These are phyloP conservation scores for Enteromius treurensis DNA, from an alignment of 2,797 vertebrate genomes.

Conservation along the genomic window DNA sequence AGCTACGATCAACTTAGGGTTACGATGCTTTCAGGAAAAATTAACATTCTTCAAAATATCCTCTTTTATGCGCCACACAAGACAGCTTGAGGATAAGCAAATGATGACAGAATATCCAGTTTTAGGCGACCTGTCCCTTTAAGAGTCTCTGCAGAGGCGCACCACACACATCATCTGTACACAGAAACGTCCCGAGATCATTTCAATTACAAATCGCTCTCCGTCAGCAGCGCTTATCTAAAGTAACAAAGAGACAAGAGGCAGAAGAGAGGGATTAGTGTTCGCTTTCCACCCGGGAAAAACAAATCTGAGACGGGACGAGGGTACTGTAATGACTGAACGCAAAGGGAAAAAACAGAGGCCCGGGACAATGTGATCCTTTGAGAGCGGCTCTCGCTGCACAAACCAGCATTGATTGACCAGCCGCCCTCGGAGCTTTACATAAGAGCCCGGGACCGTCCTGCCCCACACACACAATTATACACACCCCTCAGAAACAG, in stretches of 20 bases:
- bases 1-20: not conserved
- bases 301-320: not conserved
- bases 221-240: not conserved
- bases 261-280: constrained; percentile 26
- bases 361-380: constrained; percentile 72
- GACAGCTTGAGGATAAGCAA: not conserved
- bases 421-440: constrained; percentile 38
- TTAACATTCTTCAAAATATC: not conserved
- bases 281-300: constrained; percentile 49
- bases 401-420: constrained; percentile 70
- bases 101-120: not conserved
- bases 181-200: not conserved
- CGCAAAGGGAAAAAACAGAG: not conserved
- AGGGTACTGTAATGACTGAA: not conserved
- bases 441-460: constrained; percentile 32
- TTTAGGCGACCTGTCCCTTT: not conserved
- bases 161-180: not conserved
- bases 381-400: constrained; percentile 70
- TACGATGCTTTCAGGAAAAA: not conserved
- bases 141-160: not conserved
- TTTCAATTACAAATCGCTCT: not conserved
- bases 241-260: constrained; percentile 8
- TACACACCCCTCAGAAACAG: constrained; percentile 11
- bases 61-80: not conserved
- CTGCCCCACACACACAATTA: constrained; percentile 22